phyloP scores from a whole-genome alignment of 2,888 invertebrate species.

The Xylota sylvarum region DNA sequence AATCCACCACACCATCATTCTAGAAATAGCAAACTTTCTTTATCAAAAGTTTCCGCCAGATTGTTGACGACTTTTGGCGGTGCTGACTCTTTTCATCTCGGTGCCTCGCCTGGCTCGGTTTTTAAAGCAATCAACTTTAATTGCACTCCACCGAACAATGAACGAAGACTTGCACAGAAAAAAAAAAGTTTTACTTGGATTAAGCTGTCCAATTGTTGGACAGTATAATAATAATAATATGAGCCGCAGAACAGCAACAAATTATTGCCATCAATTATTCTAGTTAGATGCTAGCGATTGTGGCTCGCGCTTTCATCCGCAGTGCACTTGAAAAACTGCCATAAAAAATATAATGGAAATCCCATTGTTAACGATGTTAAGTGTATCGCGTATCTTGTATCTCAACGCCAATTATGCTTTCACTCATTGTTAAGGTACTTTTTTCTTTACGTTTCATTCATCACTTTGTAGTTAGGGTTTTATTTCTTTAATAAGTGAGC shows the following conservation, averaged over 20 bases:
- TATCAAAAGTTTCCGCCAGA: neutral
- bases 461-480: slow-evolving; percentile 6
- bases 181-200: slow-evolving; percentile 8
- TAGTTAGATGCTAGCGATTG: slow-evolving; percentile 22
- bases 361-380: slow-evolving; percentile 52
- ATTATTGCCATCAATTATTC: slow-evolving; percentile 56
- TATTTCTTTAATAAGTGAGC: slow-evolving; percentile 39
- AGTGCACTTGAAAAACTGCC: slow-evolving; percentile 26
- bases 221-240: slow-evolving; percentile 44
- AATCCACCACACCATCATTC: neutral
- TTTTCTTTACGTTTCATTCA: slow-evolving; percentile 6
- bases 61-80: neutral
- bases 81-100: neutral
- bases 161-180: neutral
- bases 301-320: slow-evolving; percentile 26
- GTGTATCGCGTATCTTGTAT: slow-evolving; percentile 38
- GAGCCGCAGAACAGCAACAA: slow-evolving; percentile 31
- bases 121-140: slow-evolving; percentile 45
- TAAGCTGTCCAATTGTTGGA: slow-evolving; percentile 51
- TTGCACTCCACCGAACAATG: slow-evolving; percentile 47
- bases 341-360: slow-evolving; percentile 13
- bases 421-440: slow-evolving; percentile 59
- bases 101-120: neutral
- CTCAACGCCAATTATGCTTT: slow-evolving; percentile 68
- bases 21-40: neutral